phyloP scores from a whole-genome alignment of 2,797 vertebrate genomes.

The Amblyopsis hoosieri region DNA sequence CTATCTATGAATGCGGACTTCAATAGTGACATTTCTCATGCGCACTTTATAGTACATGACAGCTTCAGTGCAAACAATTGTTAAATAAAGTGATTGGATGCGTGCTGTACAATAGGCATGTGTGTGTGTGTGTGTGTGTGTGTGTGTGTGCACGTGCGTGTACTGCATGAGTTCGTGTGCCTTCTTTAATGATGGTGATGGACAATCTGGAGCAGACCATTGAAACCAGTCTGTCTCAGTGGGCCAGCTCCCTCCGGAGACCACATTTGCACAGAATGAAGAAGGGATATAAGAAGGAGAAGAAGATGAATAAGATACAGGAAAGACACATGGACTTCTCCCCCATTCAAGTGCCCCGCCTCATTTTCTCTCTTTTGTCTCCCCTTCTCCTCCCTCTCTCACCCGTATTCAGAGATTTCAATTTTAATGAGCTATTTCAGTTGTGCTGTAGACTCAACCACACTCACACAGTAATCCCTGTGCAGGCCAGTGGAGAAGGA shows the following conservation, averaged over 20 bases:
- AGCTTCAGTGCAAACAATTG: neutral
- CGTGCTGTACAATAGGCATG: too few species aligned
- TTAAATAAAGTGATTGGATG: neutral
- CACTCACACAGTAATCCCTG: conserved; percentile 10
- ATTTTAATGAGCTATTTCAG: conserved; percentile 22
- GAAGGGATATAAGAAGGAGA: conserved; percentile 24
- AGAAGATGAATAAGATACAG: neutral
- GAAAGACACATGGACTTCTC: conserved; percentile 37
- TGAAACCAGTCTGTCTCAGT: conserved; percentile 39
- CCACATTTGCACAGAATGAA: conserved; percentile 23
- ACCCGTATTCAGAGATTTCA: conserved; percentile 19
- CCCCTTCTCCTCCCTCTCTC: conserved; percentile 27
- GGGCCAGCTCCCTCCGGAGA: conserved; percentile 38
- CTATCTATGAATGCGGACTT: too few species aligned
- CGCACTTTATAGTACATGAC: too few species aligned
- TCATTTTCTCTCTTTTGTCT: conserved; percentile 30
- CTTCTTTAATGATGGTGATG: conserved; percentile 41
- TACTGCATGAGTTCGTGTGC: conserved; percentile 5
- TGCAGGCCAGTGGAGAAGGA: conserved; percentile 16
- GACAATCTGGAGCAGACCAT: conserved; percentile 34
- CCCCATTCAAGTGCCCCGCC: conserved; percentile 37
- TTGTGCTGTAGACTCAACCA: conserved; percentile 19
- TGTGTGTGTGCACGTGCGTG: neutral
- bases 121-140: neutral
- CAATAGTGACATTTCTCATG: too few species aligned